A percentile compares a stretch with the other conserved stretches of the same genome.
Conservation (phyloP, 2,113 vertebrate genomes). For the Smithornis capensis region DNA sequence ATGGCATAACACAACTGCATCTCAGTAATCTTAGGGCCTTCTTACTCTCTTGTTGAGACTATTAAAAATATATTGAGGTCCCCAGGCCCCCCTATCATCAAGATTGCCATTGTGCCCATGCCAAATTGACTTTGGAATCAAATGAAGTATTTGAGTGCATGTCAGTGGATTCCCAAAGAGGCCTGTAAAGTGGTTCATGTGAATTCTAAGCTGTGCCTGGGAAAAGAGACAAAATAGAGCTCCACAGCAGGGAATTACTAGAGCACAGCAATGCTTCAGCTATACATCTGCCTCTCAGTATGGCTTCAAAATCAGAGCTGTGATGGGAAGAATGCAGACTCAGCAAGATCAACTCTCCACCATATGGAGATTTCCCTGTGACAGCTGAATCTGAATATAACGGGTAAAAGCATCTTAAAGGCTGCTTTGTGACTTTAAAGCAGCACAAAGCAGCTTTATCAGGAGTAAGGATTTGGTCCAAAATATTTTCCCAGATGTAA, state of each 20-base stretch:
- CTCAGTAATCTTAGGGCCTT: neutral
- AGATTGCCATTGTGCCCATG: neutral
- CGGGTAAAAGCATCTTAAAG: neutral
- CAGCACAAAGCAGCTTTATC: slow-evolving; percentile 9
- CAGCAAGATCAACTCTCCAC: slow-evolving; percentile 15
- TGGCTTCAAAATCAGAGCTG: slow-evolving; percentile 5
- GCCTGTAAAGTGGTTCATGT: neutral
- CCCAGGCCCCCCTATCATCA: neutral
- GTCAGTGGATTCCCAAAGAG: neutral
- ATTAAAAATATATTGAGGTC: neutral
- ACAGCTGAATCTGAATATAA: slow-evolving; percentile 37
- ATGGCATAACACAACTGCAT: neutral
- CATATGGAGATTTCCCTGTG: slow-evolving; percentile 31
- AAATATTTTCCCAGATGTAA: neutral
- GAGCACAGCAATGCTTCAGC: neutral
- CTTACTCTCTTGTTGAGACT: neutral
- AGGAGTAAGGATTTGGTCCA: neutral
- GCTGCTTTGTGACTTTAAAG: neutral
- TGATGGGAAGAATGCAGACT: neutral
- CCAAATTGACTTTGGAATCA: neutral
- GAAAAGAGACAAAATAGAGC: neutral
- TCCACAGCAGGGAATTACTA: neutral
- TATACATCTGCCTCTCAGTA: neutral
- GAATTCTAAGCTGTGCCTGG: neutral
- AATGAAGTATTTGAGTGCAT: neutral